Conservation (phyloP, 2,797 vertebrate species). For the Kryptopterus vitreolus region DNA sequence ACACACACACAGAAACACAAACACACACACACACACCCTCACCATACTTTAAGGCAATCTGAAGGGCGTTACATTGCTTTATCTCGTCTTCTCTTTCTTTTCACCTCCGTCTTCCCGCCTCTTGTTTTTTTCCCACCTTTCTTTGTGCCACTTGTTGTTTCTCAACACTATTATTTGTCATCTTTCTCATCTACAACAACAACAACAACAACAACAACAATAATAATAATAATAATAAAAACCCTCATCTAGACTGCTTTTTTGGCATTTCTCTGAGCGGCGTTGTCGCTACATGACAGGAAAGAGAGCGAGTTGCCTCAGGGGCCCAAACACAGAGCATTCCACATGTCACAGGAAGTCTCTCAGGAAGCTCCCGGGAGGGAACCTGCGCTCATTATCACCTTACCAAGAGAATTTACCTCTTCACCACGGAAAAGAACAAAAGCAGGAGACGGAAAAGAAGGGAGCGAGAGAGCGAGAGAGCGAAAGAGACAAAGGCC, state of each 20-base stretch:
- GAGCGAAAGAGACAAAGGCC: not conserved
- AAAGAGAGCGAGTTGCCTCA: not conserved
- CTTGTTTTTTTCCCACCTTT: not conserved
- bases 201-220: no score
- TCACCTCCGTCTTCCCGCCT: not conserved
- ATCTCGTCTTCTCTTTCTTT: not conserved
- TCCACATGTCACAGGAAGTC: not conserved
- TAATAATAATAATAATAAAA: no score
- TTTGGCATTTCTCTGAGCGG: not conserved
- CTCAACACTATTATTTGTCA: not conserved
- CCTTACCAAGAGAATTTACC: not conserved
- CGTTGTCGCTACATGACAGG: not conserved
- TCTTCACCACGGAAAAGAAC: not conserved
- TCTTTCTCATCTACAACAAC: no score
- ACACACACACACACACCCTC: not conserved
- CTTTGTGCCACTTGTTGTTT: not conserved
- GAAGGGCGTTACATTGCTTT: not conserved
- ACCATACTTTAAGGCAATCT: not conserved
- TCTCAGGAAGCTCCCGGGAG: not conserved
- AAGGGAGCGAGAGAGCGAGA: no score
- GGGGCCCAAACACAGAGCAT: not conserved
- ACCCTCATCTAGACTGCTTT: not conserved
- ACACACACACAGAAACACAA: not conserved
- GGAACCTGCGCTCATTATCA: conserved; percentile 11
- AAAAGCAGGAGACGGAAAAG: not conserved